Evolutionary conservation across 2,888 invertebrate species (phyloP).

Genomic region (Oegoconia quadripuncta): DNA sequence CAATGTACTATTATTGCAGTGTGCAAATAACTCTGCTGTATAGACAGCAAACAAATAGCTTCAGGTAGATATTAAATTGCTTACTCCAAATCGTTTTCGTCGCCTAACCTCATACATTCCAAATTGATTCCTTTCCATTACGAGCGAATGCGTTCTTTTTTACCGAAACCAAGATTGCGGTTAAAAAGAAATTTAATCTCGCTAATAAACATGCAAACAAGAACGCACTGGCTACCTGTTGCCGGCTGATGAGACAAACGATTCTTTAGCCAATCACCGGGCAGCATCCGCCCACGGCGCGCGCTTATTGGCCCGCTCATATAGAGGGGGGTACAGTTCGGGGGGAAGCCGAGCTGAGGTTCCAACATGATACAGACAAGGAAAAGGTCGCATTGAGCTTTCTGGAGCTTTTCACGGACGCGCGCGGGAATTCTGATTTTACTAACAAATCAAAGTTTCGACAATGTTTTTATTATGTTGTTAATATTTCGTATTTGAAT

Average conservation of each 20-base stretch:
- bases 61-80: too few relatives aligned
- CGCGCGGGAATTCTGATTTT: slow-evolving; percentile 45
- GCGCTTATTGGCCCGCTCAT: slow-evolving; percentile 52
- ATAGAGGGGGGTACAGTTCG: slow-evolving; percentile 43
- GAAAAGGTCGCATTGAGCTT: slow-evolving; percentile 77
- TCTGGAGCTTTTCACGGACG: slow-evolving; percentile 69
- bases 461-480: slow-evolving; percentile 20
- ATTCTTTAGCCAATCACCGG: slow-evolving; percentile 56
- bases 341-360: slow-evolving; percentile 49
- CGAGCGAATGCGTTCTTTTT: slow-evolving; percentile 47
- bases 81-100: slow-evolving; percentile 26
- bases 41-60: too few relatives aligned
- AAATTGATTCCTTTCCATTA: slow-evolving; percentile 52
- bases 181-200: slow-evolving; percentile 73
- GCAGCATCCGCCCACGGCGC: slow-evolving; percentile 70
- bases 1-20: too few relatives aligned
- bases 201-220: slow-evolving; percentile 78
- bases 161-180: slow-evolving; percentile 52
- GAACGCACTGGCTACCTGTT: slow-evolving; percentile 77
- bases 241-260: slow-evolving; percentile 68
- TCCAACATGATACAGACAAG: slow-evolving; percentile 69
- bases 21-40: slow-evolving; percentile 16
- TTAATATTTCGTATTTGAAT: slow-evolving; percentile 5
- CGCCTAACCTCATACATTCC: slow-evolving; percentile 22
- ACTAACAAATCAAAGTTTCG: slow-evolving; percentile 9